phyloP scores from a whole-genome alignment of 1,140 invertebrate species.

The Schlechtendalia chinensis region DNA sequence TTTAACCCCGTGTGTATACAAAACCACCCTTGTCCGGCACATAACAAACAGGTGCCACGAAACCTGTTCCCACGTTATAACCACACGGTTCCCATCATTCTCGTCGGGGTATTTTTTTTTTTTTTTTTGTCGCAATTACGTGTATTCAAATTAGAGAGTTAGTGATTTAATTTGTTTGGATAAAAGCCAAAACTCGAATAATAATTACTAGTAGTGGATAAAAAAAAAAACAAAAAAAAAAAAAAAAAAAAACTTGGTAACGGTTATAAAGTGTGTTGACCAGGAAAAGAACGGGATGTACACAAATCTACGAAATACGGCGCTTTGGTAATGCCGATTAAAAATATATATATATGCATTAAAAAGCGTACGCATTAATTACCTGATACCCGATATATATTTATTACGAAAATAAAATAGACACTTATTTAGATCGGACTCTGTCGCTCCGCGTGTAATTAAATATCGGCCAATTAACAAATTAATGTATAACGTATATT shows the following conservation, averaged over 20 bases:
- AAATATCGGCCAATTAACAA: not conserved
- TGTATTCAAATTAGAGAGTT: conserved; percentile 44
- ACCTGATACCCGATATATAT: not conserved
- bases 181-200: conserved; percentile 37
- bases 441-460: not conserved
- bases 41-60: conserved; percentile 38
- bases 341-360: not conserved
- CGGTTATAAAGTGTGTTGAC: conserved; percentile 7
- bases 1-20: conserved; percentile 36
- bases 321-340: no score
- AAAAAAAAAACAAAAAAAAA: conserved; percentile 34
- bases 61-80: conserved; percentile 47
- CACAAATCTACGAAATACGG: not conserved
- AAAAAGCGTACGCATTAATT: conserved; percentile 7
- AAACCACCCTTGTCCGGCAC: conserved; percentile 48
- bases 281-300: not conserved
- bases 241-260: conserved; percentile 2
- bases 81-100: conserved; percentile 32
- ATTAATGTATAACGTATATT: not conserved
- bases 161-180: conserved; percentile 44
- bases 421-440: not conserved
- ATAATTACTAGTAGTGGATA: conserved; percentile 18
- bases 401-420: not conserved
- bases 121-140: conserved; percentile 30
- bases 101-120: conserved; percentile 2